Evolutionary conservation across 2,113 vertebrate species (phyloP).

Genomic region (Megaceryle torquata): DNA sequence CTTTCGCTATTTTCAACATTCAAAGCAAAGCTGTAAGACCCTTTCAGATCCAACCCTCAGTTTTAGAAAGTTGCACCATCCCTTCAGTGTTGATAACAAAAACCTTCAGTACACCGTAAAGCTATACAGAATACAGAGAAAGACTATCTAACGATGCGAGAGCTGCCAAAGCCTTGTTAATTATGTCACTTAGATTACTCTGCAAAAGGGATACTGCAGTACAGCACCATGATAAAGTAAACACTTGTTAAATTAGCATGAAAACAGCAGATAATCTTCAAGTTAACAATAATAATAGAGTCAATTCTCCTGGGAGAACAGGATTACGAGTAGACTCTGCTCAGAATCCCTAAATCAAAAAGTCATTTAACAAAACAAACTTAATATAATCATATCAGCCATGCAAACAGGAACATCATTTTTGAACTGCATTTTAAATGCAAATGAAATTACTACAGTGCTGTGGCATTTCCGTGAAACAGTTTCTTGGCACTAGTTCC

Average conservation of each 20-base stretch:
- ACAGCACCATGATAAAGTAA: slow-evolving; percentile 65
- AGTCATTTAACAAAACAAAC: slow-evolving; percentile 82
- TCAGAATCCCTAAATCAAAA: slow-evolving; percentile 77
- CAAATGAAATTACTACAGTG: slow-evolving; percentile 73
- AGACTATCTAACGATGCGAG: slow-evolving; percentile 43
- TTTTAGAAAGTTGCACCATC: slow-evolving; percentile 43
- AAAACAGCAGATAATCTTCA: slow-evolving; percentile 78
- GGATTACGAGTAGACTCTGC: slow-evolving; percentile 74
- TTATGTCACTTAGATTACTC: slow-evolving; percentile 25
- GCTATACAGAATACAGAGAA: slow-evolving; percentile 31
- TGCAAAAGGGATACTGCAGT: slow-evolving; percentile 46
- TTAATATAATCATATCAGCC: slow-evolving; percentile 75
- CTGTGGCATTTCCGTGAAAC: slow-evolving; percentile 68
- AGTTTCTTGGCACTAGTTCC: slow-evolving; percentile 67
- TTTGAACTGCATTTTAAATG: slow-evolving; percentile 77
- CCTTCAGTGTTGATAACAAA: slow-evolving; percentile 37
- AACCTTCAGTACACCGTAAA: not conserved
- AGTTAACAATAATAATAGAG: slow-evolving; percentile 75
- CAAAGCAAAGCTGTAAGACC: slow-evolving; percentile 51
- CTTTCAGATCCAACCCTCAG: slow-evolving; percentile 57
- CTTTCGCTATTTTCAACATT: slow-evolving; percentile 52
- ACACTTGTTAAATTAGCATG: slow-evolving; percentile 73
- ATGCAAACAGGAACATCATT: slow-evolving; percentile 76
- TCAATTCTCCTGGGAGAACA: slow-evolving; percentile 71
- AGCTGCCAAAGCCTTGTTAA: slow-evolving; percentile 54